Percentiles rank a stretch among this genome's conserved stretches.
Conservation (phyloP, 2,888 invertebrate genomes). For the Byasa hedistus region DNA sequence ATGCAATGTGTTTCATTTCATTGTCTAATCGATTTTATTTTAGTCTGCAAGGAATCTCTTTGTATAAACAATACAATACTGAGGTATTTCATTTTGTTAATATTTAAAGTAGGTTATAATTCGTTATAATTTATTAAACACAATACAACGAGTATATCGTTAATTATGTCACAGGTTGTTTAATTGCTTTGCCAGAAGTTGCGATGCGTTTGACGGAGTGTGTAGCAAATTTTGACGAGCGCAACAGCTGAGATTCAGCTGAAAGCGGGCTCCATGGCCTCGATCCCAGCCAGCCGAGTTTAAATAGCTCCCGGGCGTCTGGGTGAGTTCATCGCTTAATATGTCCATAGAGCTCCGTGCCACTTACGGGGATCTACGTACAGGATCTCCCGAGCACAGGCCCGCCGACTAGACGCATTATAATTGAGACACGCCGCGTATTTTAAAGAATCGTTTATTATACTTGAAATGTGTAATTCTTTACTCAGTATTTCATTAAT, state of each 20-base stretch:
- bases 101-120: neutral
- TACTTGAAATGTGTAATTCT: conserved; percentile 40
- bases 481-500: conserved; percentile 50
- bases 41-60: neutral
- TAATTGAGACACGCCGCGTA: conserved; percentile 61
- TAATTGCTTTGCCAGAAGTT: conserved; percentile 50
- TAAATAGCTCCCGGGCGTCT: conserved; percentile 44
- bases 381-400: conserved; percentile 43
- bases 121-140: neutral
- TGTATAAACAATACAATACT: neutral
- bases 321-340: conserved; percentile 67
- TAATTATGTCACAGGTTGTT: neutral
- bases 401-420: conserved; percentile 43
- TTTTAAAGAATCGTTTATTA: conserved; percentile 51
- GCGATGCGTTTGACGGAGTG: conserved; percentile 44
- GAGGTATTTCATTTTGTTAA: neutral
- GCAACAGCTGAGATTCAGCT: conserved; percentile 68
- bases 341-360: conserved; percentile 39
- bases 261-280: conserved; percentile 37
- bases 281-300: conserved; percentile 37
- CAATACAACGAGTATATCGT: neutral
- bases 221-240: conserved; percentile 52
- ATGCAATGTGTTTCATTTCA: conserved; percentile 21
- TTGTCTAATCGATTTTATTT: conserved; percentile 10
- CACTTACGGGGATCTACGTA: conserved; percentile 32